phyloP scores from a whole-genome alignment of 2,888 invertebrate species.

The Gymnoscelis rufifasciata region DNA sequence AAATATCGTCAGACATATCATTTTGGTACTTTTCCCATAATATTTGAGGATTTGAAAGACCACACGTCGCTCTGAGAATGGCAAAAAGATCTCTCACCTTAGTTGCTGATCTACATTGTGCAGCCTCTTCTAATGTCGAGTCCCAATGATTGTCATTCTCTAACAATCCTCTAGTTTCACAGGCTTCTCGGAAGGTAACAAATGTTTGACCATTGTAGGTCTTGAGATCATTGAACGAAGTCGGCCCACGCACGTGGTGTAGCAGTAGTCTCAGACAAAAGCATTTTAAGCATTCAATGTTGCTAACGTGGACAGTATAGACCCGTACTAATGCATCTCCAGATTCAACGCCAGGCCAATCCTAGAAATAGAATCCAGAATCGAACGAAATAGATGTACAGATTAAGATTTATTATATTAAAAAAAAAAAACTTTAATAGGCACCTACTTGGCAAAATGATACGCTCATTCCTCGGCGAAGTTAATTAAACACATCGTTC shows the following conservation, averaged over 20 bases:
- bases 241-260: not conserved
- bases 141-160: not conserved
- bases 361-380: too few species aligned
- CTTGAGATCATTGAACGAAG: not conserved
- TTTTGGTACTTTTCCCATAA: not conserved
- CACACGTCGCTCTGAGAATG: not conserved
- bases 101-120: not conserved
- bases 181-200: not conserved
- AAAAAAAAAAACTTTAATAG: too few species aligned
- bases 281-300: not conserved
- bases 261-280: not conserved
- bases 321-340: not conserved
- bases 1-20: not conserved
- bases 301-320: not conserved
- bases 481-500: too few species aligned
- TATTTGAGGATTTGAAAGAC: not conserved
- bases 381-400: too few species aligned
- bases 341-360: not conserved
- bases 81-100: not conserved
- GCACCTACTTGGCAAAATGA: too few species aligned
- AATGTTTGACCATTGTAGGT: not conserved
- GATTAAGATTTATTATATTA: too few species aligned
- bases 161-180: not conserved
- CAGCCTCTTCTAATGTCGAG: not conserved
- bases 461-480: too few species aligned